These are phyloP conservation scores for Pheosia tremula DNA, from an alignment of 2,888 invertebrate genomes.

Conservation along the genomic window DNA sequence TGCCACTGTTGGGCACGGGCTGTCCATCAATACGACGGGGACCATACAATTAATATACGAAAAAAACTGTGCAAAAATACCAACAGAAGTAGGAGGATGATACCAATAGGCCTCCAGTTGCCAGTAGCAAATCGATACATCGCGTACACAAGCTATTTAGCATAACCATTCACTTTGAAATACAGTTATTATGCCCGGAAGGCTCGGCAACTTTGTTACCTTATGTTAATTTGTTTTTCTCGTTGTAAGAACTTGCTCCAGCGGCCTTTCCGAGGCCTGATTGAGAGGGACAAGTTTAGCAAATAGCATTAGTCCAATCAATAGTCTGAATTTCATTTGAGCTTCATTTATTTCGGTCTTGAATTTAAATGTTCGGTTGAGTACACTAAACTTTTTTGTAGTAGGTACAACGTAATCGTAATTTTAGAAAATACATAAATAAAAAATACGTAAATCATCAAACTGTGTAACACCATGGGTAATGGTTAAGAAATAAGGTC, in stretches of 20 bases:
- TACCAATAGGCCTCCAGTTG: conserved; percentile 1
- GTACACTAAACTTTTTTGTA: conserved; percentile 1
- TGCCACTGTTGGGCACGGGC: too few species aligned
- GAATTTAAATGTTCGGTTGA: conserved; percentile 3
- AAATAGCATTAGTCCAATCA: conserved; percentile 34
- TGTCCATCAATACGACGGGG: too few species aligned
- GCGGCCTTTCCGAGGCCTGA: conserved; percentile 24
- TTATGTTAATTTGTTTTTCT: conserved; percentile 46
- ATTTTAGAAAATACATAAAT: too few species aligned
- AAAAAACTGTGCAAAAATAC: background rate
- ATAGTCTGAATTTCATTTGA: conserved; percentile 20
- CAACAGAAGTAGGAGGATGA: background rate
- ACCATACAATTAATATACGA: too few species aligned
- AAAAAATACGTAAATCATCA: too few species aligned
- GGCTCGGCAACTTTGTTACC: conserved; percentile 36
- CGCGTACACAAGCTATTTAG: conserved; percentile 33
- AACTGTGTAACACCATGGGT: too few species aligned
- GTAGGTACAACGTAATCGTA: background rate
- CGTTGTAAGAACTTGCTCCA: conserved; percentile 22
- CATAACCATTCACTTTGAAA: conserved; percentile 37
- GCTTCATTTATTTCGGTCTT: conserved; percentile 14
- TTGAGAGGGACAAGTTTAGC: conserved; percentile 32
- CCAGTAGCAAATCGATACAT: conserved; percentile 27
- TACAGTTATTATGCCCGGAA: conserved; percentile 37
- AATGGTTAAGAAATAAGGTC: too few species aligned